Conservation (phyloP, 2,113 vertebrate genomes). For the Cynocephalus volans region DNA sequence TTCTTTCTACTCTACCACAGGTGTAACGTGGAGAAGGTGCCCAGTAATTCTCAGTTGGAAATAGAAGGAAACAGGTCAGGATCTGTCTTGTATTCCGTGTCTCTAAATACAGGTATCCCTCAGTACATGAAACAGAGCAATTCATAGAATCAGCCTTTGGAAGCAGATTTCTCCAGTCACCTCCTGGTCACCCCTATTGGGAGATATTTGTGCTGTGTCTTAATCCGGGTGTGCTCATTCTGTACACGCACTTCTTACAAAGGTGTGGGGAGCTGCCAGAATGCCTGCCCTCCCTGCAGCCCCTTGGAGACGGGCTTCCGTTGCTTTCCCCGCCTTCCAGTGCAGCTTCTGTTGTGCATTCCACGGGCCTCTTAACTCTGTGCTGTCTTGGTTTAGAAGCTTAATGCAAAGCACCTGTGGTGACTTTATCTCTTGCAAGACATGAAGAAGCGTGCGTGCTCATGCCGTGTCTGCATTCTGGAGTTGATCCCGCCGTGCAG, state of each 20-base stretch:
- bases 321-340: not conserved
- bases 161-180: not conserved
- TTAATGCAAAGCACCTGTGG: not conserved
- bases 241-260: not conserved
- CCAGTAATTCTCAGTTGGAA: constrained; percentile 86
- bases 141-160: not conserved
- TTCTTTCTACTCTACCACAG: constrained; percentile 84
- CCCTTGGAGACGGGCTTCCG: not conserved
- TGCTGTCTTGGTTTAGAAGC: not conserved
- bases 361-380: not conserved
- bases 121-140: not conserved
- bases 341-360: rapidly evolving
- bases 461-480: rapidly evolving
- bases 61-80: constrained; percentile 87
- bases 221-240: not conserved
- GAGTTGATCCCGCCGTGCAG: rapidly evolving
- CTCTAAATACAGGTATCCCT: constrained; percentile 79
- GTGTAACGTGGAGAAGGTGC: constrained; percentile 86
- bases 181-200: not conserved
- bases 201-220: not conserved
- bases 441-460: rapidly evolving
- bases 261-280: not conserved
- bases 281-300: not conserved
- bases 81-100: constrained; percentile 77
- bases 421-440: not conserved